These are phyloP conservation scores for Paraplagusia blochii DNA, from an alignment of 2,113 vertebrate species.

Conservation along the genomic window DNA sequence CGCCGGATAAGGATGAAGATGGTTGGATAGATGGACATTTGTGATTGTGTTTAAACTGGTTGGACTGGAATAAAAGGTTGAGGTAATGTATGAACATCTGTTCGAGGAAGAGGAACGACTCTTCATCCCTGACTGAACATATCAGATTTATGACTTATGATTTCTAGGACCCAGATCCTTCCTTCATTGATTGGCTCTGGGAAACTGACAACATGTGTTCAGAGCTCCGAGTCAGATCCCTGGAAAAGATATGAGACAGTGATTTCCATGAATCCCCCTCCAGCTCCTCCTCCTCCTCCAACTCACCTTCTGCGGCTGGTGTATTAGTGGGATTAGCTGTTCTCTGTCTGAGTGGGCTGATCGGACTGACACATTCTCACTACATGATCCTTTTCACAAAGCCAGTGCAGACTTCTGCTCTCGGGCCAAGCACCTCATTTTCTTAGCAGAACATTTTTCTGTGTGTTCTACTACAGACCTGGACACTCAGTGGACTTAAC, in stretches of 20 bases:
- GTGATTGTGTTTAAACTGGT: too few relatives aligned
- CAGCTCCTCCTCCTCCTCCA: not conserved
- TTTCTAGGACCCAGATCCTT: slow-evolving; percentile 8
- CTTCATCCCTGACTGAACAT: too few relatives aligned
- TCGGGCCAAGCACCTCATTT: not conserved
- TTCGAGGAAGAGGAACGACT: too few relatives aligned
- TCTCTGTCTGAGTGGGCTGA: slow-evolving; percentile 57
- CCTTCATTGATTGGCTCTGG: slow-evolving; percentile 30
- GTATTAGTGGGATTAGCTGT: slow-evolving; percentile 64
- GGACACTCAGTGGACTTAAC: too few relatives aligned
- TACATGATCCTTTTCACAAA: slow-evolving; percentile 38
- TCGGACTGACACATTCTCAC: slow-evolving; percentile 50
- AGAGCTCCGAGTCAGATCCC: slow-evolving; percentile 27
- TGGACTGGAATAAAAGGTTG: too few relatives aligned
- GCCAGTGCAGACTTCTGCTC: slow-evolving; percentile 19
- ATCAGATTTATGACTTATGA: too few relatives aligned
- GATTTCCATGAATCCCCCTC: slow-evolving; percentile 46
- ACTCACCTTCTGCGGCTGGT: slow-evolving; percentile 21
- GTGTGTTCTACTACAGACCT: too few relatives aligned
- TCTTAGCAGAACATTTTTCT: not conserved
- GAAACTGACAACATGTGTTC: slow-evolving; percentile 5
- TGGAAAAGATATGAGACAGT: slow-evolving; percentile 43
- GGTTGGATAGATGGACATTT: too few relatives aligned
- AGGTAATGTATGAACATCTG: too few relatives aligned
- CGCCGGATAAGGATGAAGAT: too few relatives aligned